phyloP scores from a whole-genome alignment of 2,113 vertebrate species.

The Phrynocephalus versicolor region DNA sequence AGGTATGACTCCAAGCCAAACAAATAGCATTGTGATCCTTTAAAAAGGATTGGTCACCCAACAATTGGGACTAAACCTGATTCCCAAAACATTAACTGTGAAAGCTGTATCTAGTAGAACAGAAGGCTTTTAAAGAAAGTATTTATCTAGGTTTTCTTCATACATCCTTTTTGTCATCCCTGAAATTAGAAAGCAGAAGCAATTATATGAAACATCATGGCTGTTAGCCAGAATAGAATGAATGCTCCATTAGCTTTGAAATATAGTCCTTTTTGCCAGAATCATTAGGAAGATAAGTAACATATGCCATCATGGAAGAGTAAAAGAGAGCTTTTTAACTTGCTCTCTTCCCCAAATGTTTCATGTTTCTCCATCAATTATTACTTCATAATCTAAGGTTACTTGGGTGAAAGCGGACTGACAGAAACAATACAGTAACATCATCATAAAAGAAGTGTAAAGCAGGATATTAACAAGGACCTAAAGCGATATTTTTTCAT shows the following conservation, averaged over 20 bases:
- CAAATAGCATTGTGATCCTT: background rate
- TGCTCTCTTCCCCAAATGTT: conserved; percentile 27
- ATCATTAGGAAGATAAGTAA: conserved; percentile 27
- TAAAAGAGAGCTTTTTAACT: conserved; percentile 17
- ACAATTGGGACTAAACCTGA: background rate
- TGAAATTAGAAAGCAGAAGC: conserved; percentile 50
- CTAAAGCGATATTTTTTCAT: conserved; percentile 28
- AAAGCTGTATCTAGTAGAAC: conserved; percentile 22
- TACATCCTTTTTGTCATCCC: conserved; percentile 50
- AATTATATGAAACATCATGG: conserved; percentile 43
- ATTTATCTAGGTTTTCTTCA: conserved; percentile 35
- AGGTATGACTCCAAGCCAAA: background rate
- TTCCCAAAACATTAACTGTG: conserved; percentile 26
- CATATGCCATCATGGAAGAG: background rate
- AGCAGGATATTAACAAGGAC: conserved; percentile 37
- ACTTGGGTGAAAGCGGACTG: conserved; percentile 25
- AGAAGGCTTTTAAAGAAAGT: conserved; percentile 26
- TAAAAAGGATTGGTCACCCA: background rate
- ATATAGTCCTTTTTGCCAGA: conserved; percentile 32
- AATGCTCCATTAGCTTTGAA: conserved; percentile 34
- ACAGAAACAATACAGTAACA: conserved; percentile 29
- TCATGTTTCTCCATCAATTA: conserved; percentile 37
- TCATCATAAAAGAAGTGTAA: conserved; percentile 7
- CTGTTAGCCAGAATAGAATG: conserved; percentile 34
- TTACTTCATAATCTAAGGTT: conserved; percentile 39